Conservation (phyloP, 1,140 invertebrate genomes). For the Copidosoma floridanum region DNA sequence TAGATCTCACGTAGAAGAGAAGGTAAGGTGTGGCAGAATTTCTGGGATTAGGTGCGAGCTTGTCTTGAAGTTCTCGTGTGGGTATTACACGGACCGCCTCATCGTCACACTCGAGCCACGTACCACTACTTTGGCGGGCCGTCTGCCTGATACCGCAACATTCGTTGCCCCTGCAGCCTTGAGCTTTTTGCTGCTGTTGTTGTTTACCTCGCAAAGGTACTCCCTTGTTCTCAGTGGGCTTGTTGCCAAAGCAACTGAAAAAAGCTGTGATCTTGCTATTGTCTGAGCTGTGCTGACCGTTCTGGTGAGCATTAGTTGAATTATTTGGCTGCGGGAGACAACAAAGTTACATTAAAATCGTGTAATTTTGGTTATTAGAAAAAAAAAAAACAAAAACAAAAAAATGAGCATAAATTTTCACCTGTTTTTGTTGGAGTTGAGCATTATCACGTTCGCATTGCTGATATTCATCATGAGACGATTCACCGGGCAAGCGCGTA, state of each 20-base stretch:
- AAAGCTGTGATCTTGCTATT: conserved; percentile 26
- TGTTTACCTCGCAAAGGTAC: conserved; percentile 43
- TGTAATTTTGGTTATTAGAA: too few relatives aligned
- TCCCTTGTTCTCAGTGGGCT: conserved; percentile 47
- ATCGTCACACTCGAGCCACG: conserved; percentile 90
- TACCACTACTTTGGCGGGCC: conserved; percentile 50
- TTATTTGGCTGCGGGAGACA: conserved; percentile 18
- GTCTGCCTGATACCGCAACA: conserved; percentile 66
- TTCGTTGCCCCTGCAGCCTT: conserved; percentile 64
- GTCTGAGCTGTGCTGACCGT: conserved; percentile 9
- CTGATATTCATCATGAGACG: conserved; percentile 57
- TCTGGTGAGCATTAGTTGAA: conserved; percentile 22
- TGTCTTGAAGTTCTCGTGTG: conserved; percentile 74
- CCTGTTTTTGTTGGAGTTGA: conserved; percentile 29
- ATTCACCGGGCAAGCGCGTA: conserved; percentile 66
- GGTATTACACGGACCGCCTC: conserved; percentile 79
- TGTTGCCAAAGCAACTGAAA: conserved; percentile 32
- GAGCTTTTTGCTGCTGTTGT: conserved; percentile 5
- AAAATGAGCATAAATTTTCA: too few relatives aligned
- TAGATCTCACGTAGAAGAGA: conserved; percentile 68
- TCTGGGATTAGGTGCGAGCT: conserved; percentile 72
- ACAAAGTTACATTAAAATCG: neutral
- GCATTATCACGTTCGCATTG: conserved; percentile 62
- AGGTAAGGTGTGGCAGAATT: conserved; percentile 81
- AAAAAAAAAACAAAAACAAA: too few relatives aligned